Conservation (phyloP, 2,113 vertebrate species). For the Oreochromis aureus region DNA sequence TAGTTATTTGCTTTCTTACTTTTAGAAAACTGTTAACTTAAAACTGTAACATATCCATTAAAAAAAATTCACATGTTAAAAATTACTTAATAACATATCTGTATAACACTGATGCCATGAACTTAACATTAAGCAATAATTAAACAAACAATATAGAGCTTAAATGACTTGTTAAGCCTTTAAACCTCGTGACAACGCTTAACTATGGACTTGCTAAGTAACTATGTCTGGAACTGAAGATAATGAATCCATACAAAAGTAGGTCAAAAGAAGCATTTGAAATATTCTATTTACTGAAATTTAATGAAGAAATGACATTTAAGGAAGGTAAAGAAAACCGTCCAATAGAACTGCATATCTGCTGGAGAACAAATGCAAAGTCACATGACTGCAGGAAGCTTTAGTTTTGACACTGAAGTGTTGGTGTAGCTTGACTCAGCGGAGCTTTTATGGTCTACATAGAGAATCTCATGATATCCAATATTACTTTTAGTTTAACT, state of each 20-base stretch:
- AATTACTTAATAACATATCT: not conserved
- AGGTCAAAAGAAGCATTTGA: not conserved
- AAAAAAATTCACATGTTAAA: not conserved
- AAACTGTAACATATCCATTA: not conserved
- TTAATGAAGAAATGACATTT: not conserved
- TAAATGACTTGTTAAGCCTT: not conserved
- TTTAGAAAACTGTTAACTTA: not conserved
- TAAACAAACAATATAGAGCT: not conserved
- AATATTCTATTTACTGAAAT: not conserved
- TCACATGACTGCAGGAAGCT: not conserved
- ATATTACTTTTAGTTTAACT: not conserved
- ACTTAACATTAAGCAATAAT: not conserved
- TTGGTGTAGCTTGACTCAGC: not conserved
- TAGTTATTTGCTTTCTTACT: not conserved
- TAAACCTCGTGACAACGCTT: not conserved
- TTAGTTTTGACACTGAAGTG: not conserved
- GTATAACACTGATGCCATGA: not conserved
- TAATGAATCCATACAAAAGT: not conserved
- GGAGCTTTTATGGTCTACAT: rapidly evolving
- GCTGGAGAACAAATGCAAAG: not conserved
- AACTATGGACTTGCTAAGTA: not conserved
- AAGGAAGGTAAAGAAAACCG: not conserved
- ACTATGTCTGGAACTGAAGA: not conserved
- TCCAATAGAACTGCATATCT: not conserved
- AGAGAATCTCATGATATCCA: not conserved